Base-by-base conservation (phyloP, 2,888 invertebrate species). In the Cremastinae sp. region DNA sequence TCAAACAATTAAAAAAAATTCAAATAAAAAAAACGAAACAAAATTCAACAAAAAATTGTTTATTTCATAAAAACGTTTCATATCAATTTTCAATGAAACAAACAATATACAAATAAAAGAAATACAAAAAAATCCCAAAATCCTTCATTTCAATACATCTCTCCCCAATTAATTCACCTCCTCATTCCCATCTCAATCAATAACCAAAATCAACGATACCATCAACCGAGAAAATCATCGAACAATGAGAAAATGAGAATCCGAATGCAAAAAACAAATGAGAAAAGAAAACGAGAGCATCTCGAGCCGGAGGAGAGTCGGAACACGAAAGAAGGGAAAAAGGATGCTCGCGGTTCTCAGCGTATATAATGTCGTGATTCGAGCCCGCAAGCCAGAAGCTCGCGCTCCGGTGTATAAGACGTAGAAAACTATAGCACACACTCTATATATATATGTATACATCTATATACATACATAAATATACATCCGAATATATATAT, bases 321-420 rank as follows among this genome's bases (percentile, higher is more conserved):
- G 64, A 64, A 45, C 51, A 39, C 12, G 39, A 59, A 43, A 61
- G 58, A 20, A 61, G 62, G 56, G 22, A 53, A 47, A 14, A 55
- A 43, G 47, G 58, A 65, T 22, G 45, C 59, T 51, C 59, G 70
- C 51, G 18, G 4, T 22, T 3, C 53, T 53, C 28, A 35, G 61
- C 55, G 58, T 70, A 65, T 64, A 65, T 37, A 39, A 56, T 53
- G 45, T 41, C 49, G 41, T 20, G 41, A 5, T 65, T 70, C 62
- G 45, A 70, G 73, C 76, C 62, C 69, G 65, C 65, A 65, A 74
- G 73, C 76, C 79, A 66, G 80, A 72, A 75, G 80, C 74, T 70
- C 77, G 55, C 71, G 73, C 72, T 61, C 72, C 70, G 66, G 65
- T 74, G 74, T 59, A 72, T 53, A 39, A 49, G 16, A 20, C 45